These are phyloP conservation scores for Watsonalla cultraria DNA, from an alignment of 2,888 invertebrate genomes.

Conservation along the genomic window DNA sequence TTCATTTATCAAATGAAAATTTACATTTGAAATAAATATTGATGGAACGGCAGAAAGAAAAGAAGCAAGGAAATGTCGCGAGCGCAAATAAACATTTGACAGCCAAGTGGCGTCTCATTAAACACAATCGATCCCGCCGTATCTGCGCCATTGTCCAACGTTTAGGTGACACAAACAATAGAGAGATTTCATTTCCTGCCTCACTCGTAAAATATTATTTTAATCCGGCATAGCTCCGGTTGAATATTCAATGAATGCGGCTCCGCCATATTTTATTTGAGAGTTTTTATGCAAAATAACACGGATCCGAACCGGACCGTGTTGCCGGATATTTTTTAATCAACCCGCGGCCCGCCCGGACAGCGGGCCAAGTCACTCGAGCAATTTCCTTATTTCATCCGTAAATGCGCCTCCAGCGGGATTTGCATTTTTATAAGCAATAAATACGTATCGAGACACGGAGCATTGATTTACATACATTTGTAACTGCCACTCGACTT, in stretches of 20 bases:
- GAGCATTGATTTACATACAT: conserved; percentile 8
- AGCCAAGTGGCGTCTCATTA: conserved; percentile 5
- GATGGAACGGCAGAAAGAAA: background rate
- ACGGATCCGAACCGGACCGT: conserved; percentile 21
- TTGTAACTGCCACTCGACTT: background rate
- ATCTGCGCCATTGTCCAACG: conserved; percentile 31
- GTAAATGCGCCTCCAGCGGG: conserved; percentile 15
- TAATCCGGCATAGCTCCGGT: conserved; percentile 51
- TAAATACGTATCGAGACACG: conserved; percentile 5
- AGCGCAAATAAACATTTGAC: conserved; percentile 1
- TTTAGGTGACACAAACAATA: conserved; percentile 57
- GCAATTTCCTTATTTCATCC: conserved; percentile 22
- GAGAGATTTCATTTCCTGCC: conserved; percentile 67
- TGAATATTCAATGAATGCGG: conserved; percentile 58
- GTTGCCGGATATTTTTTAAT: conserved; percentile 40
- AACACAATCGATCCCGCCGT: conserved; percentile 17
- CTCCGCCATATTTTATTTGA: conserved; percentile 53
- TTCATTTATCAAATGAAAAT: background rate
- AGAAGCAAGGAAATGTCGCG: background rate
- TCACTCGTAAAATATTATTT: conserved; percentile 62
- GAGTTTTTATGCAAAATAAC: conserved; percentile 51
- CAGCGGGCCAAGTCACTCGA: conserved; percentile 13
- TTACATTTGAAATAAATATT: background rate
- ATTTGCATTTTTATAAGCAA: conserved; percentile 18
- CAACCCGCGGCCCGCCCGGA: conserved; percentile 22